Conservation (phyloP, 2,888 invertebrate genomes). For the Ametastegia equiseti region DNA sequence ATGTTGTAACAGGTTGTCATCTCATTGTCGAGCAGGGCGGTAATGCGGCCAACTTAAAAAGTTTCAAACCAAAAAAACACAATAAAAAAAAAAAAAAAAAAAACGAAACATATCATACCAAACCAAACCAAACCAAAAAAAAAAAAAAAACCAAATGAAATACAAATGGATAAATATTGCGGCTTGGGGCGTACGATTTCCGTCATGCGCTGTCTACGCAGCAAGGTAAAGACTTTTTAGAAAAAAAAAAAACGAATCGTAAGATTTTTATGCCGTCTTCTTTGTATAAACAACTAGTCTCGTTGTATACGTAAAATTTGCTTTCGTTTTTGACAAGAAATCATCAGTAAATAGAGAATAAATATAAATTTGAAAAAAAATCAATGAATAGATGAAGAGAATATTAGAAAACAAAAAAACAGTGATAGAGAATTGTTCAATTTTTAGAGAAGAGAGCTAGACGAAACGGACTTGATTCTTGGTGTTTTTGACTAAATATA, state of each 20-base stretch:
- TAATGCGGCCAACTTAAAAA: slow-evolving; percentile 47
- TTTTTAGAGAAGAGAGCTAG: not conserved
- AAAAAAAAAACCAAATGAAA: slow-evolving; percentile 36
- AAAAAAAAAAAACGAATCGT: not conserved
- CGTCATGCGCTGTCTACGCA: slow-evolving; percentile 30
- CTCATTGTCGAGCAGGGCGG: slow-evolving; percentile 44
- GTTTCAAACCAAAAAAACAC: not conserved
- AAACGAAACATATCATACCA: not conserved
- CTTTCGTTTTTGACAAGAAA: not conserved
- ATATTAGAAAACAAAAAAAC: not conserved
- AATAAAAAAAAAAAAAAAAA: slow-evolving; percentile 32
- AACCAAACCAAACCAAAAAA: not conserved
- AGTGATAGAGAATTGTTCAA: not conserved
- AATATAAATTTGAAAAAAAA: not conserved
- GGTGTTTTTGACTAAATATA: not conserved
- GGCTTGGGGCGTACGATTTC: slow-evolving; percentile 48
- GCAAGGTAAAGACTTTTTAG: slow-evolving; percentile 44
- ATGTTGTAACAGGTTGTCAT: slow-evolving; percentile 43
- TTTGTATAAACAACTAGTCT: not conserved
- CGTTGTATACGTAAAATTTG: not conserved
- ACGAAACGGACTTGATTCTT: not conserved
- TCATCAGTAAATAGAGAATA: not conserved
- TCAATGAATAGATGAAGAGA: not conserved
- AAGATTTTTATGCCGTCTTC: slow-evolving; percentile 40
- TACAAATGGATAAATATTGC: slow-evolving; percentile 46